phyloP scores from a whole-genome alignment of 2,113 vertebrate species.

The Callipepla squamata region DNA sequence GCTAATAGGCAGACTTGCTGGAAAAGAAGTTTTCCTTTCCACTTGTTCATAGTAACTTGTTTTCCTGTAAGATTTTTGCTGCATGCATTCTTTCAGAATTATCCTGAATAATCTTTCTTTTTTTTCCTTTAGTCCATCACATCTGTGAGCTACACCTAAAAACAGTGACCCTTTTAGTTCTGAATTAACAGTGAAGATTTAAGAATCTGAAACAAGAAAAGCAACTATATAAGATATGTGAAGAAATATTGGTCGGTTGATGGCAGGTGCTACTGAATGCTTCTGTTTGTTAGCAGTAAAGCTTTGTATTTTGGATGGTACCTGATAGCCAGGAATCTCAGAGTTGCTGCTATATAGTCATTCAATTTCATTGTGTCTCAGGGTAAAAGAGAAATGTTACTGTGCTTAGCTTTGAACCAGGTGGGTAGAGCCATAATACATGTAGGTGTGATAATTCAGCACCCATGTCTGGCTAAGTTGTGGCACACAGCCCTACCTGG shows the following conservation, averaged over 20 bases:
- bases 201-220: background rate
- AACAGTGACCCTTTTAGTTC: background rate
- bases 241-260: background rate
- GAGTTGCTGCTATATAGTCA: background rate
- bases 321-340: background rate
- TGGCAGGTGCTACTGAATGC: background rate
- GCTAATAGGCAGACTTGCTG: background rate
- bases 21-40: background rate
- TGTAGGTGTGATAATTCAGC: background rate
- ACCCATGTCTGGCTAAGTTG: background rate
- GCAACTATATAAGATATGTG: background rate
- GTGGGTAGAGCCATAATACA: rapidly evolving
- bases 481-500: background rate
- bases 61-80: background rate
- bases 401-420: background rate
- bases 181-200: background rate
- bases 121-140: background rate
- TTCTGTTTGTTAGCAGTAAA: background rate
- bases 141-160: background rate
- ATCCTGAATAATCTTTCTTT: background rate
- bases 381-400: background rate
- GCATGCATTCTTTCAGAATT: background rate
- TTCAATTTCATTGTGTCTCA: background rate
- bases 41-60: background rate
- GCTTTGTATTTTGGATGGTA: background rate